Evolutionary conservation across 2,113 vertebrate species (phyloP).

Genomic region (Uria aalge): DNA sequence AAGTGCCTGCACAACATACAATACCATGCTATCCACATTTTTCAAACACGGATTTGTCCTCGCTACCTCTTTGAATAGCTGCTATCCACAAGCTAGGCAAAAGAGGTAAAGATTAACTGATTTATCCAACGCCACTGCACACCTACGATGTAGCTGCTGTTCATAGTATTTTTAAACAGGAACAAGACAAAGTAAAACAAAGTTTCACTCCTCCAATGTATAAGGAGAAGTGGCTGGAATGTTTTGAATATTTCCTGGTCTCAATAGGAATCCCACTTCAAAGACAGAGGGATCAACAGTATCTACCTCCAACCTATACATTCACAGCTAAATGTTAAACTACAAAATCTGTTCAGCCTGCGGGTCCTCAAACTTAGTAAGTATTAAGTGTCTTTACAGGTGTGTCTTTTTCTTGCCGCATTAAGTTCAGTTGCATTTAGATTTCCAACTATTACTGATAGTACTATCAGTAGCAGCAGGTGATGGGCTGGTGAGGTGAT

Average conservation of each 20-base stretch:
- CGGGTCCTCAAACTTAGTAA: not conserved
- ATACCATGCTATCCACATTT: not conserved
- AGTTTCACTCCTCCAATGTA: not conserved
- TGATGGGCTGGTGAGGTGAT: not conserved
- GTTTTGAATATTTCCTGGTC: not conserved
- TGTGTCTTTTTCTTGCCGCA: not conserved
- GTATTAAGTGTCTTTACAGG: not conserved
- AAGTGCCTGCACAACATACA: not conserved
- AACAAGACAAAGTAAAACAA: not conserved
- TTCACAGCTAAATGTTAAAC: not conserved
- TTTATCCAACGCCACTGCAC: not conserved
- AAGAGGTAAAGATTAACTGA: not conserved
- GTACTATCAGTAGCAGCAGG: not conserved
- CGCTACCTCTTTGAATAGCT: not conserved
- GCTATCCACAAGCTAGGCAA: not conserved
- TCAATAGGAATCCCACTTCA: not conserved
- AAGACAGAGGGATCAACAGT: not conserved
- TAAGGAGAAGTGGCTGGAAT: not conserved
- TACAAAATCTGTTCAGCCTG: not conserved
- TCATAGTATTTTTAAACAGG: not conserved
- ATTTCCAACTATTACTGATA: not conserved
- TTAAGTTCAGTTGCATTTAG: not conserved
- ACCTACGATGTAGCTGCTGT: not conserved
- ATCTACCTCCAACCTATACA: not conserved
- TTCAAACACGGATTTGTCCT: not conserved